These are phyloP conservation scores for Gulo gulo DNA, from an alignment of 2,113 vertebrate genomes.

Conservation along the genomic window DNA sequence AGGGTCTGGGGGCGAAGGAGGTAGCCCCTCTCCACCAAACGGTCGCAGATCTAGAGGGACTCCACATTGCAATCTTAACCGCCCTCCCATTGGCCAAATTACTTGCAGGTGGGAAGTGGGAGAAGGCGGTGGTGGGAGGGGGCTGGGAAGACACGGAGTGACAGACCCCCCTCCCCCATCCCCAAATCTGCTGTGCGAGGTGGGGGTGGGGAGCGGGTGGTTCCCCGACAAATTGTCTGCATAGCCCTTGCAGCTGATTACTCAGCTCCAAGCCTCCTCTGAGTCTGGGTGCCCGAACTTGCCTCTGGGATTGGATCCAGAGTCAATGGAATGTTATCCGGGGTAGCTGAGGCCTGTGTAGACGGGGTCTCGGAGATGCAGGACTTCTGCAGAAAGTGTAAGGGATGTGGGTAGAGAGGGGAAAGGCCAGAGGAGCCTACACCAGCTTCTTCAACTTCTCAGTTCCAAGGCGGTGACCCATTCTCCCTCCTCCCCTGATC, in stretches of 20 bases:
- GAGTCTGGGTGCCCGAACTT: constrained; percentile 68
- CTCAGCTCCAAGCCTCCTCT: constrained; percentile 64
- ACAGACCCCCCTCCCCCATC: constrained; percentile 28
- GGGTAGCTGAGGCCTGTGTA: constrained; percentile 66
- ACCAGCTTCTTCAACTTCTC: background rate
- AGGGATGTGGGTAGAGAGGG: background rate
- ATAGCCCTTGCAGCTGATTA: constrained; percentile 56
- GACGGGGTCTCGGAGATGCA: constrained; percentile 59
- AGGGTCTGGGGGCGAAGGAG: constrained; percentile 23
- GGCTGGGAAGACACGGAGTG: constrained; percentile 41
- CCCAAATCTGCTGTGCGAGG: background rate
- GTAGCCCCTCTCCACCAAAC: background rate
- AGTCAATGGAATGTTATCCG: constrained; percentile 74
- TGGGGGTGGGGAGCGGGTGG: constrained; percentile 47
- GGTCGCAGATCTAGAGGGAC: constrained; percentile 61
- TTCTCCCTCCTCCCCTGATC: background rate
- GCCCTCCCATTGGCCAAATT: constrained; percentile 78
- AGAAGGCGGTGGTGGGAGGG: background rate
- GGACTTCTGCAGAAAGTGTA: constrained; percentile 28
- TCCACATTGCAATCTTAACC: constrained; percentile 62
- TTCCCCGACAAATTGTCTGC: constrained; percentile 57
- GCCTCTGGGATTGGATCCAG: constrained; percentile 76
- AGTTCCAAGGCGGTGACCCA: background rate
- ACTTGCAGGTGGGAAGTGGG: constrained; percentile 78
- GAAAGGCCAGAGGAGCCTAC: background rate